Conservation (phyloP, 1,140 invertebrate genomes). For the Drosophila mayri region DNA sequence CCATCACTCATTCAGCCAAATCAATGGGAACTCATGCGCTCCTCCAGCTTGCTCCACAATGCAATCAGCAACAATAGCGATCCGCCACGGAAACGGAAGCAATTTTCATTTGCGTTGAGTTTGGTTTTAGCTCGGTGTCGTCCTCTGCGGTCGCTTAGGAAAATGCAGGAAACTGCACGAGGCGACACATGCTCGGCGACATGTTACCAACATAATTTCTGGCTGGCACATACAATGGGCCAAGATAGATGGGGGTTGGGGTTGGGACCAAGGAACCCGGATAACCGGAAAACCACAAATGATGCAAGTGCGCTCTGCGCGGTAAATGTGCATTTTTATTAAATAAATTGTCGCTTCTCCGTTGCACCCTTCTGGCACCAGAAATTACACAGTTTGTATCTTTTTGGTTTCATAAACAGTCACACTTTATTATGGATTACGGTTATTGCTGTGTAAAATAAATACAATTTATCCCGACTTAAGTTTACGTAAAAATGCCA, state of each 20-base stretch:
- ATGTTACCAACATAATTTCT: constrained; percentile 79
- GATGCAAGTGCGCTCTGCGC: constrained; percentile 60
- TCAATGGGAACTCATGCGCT: constrained; percentile 33
- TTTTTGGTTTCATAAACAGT: constrained; percentile 62
- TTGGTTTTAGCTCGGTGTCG: constrained; percentile 67
- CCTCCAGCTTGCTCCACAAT: constrained; percentile 40
- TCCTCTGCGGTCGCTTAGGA: constrained; percentile 55
- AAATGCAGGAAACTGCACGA: neutral
- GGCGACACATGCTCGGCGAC: constrained; percentile 65
- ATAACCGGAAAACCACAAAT: constrained; percentile 66
- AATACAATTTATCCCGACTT: constrained; percentile 45
- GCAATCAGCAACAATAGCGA: constrained; percentile 76
- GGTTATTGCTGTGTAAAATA: constrained; percentile 61
- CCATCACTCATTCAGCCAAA: constrained; percentile 24
- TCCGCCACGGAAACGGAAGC: constrained; percentile 74
- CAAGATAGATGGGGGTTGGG: constrained; percentile 32
- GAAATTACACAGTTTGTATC: constrained; percentile 9
- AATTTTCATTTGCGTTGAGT: constrained; percentile 81
- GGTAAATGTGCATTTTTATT: constrained; percentile 66
- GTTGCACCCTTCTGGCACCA: constrained; percentile 4
- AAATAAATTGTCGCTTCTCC: constrained; percentile 60
- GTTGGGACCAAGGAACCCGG: constrained; percentile 15
- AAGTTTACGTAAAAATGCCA: constrained; percentile 54
- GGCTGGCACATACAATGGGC: constrained; percentile 67
- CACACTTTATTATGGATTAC: constrained; percentile 75